phyloP scores from a whole-genome alignment of 2,113 vertebrate species.

The Crypturellus undulatus region DNA sequence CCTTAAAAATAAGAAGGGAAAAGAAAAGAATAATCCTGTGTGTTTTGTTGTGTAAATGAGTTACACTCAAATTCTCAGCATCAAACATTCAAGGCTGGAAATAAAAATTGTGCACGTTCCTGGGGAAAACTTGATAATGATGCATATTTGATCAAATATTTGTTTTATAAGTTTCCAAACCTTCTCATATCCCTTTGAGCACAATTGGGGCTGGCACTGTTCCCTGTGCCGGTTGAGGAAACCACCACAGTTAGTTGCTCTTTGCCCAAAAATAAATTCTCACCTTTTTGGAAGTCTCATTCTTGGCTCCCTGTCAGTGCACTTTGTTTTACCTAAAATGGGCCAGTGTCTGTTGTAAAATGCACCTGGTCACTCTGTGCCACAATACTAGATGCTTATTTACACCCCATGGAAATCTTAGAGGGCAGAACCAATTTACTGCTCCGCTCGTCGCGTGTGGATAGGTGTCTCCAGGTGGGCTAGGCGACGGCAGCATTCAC shows the following conservation, averaged over 20 bases:
- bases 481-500: rapidly evolving
- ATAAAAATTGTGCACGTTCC: neutral
- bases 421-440: neutral
- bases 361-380: no score
- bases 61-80: neutral
- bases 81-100: constrained; percentile 44
- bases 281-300: neutral
- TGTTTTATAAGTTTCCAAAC: constrained; percentile 56
- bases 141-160: constrained; percentile 58
- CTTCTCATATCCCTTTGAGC: neutral
- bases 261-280: neutral
- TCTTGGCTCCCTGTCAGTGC: neutral
- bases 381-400: rapidly evolving
- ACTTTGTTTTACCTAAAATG: rapidly evolving
- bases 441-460: neutral
- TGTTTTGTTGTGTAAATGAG: constrained; percentile 71
- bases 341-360: neutral
- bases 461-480: neutral
- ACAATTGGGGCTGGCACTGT: neutral
- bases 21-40: neutral
- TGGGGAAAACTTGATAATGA: constrained; percentile 61
- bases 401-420: neutral
- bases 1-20: neutral
- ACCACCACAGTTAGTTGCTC: neutral
- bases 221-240: neutral